phyloP scores from a whole-genome alignment of 2,888 invertebrate genomes.

The Hipparchia semele region DNA sequence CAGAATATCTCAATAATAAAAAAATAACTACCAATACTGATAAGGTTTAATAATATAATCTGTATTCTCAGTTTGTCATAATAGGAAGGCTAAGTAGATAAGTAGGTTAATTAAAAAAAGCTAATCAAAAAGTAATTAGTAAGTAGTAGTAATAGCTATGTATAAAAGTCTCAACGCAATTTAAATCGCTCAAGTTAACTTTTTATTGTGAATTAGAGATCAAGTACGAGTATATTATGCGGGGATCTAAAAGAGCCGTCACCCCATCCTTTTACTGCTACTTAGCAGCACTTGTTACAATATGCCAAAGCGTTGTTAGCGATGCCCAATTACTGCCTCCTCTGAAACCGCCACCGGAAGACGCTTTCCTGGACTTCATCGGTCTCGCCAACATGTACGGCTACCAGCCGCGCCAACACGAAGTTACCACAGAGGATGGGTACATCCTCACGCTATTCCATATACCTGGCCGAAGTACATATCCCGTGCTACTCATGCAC shows the following conservation, averaged over 20 bases:
- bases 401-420: slow-evolving; percentile 38
- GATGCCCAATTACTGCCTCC: neutral
- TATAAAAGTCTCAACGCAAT: neutral
- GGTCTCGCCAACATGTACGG: slow-evolving; percentile 44
- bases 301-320: neutral
- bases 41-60: too few species aligned
- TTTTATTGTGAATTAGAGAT: neutral
- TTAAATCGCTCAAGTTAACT: neutral
- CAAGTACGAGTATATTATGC: neutral
- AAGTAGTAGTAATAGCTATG: too few species aligned
- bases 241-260: neutral
- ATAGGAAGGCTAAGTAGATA: too few species aligned
- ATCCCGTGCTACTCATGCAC: slow-evolving; percentile 48
- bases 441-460: slow-evolving; percentile 49
- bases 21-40: too few species aligned
- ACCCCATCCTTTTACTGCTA: neutral
- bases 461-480: slow-evolving; percentile 42
- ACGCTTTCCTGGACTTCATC: slow-evolving; percentile 35
- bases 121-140: neutral
- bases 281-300: neutral
- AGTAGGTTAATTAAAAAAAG: neutral
- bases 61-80: too few species aligned
- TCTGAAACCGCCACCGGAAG: neutral
- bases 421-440: slow-evolving; percentile 51
- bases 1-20: too few species aligned